phyloP scores from a whole-genome alignment of 1,140 invertebrate genomes.

The Temnothorax curvispinosus region DNA sequence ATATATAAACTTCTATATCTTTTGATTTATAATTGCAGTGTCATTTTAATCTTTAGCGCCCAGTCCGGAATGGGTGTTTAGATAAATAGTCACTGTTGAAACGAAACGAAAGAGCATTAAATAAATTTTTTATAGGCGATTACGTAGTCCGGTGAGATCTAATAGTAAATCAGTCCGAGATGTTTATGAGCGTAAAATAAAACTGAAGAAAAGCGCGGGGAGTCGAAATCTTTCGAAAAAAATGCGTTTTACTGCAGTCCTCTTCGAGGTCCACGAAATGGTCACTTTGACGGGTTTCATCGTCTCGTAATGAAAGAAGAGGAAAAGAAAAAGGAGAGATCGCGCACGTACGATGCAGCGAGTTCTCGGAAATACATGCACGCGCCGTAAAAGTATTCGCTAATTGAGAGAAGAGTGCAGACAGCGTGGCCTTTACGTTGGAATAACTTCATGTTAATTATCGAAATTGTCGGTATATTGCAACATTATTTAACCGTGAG shows the following conservation, averaged over 20 bases:
- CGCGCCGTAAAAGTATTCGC: slow-evolving; percentile 1
- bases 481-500: slow-evolving; percentile 7
- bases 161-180: slow-evolving; percentile 41
- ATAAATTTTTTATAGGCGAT: slow-evolving; percentile 21
- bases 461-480: neutral
- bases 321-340: neutral
- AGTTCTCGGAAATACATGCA: slow-evolving; percentile 21
- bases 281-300: slow-evolving; percentile 6
- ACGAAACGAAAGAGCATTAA: neutral
- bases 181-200: slow-evolving; percentile 32
- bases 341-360: neutral
- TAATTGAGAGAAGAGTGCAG: slow-evolving; percentile 30
- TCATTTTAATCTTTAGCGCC: neutral
- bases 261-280: slow-evolving; percentile 7
- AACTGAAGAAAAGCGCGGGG: neutral
- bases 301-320: neutral
- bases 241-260: slow-evolving; percentile 33
- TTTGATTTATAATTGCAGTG: neutral
- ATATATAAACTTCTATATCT: neutral
- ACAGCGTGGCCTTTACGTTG: neutral
- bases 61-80: neutral
- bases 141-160: neutral
- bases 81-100: neutral
- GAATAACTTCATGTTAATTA: slow-evolving; percentile 22
- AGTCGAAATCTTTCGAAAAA: slow-evolving; percentile 27